Base-by-base conservation (phyloP, 2,888 invertebrate genomes). In the Dascillus cervinus region DNA sequence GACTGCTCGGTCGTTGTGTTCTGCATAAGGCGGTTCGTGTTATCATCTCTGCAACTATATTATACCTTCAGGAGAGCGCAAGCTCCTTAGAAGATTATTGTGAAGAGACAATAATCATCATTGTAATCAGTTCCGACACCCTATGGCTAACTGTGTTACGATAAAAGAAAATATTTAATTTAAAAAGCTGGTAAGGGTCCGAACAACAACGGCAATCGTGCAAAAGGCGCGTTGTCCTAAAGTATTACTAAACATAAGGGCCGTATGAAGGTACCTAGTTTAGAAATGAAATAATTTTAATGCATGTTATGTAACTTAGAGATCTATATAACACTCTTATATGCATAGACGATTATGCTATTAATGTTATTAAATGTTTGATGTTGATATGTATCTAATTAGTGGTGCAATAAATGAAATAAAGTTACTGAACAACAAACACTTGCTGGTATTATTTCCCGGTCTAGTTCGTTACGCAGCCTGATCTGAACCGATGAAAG, bases 131-230 rank as follows among this genome's bases (percentile, higher is more conserved):
- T 52, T 53, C 52, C 47, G 55, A n/a, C n/a, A n/a, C n/a, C n/a
- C n/a, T n/a, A n/a, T n/a, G n/a, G n/a, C n/a, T n/a, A n/a, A n/a
- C n/a, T n/a, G n/a, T n/a, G n/a, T n/a, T n/a, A n/a, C n/a, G n/a
- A n/a, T n/a, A n/a, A n/a, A n/a, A n/a, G n/a, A 38, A 47, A 34
- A 34, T 32, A 30, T 28, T 39, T 55, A 52, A 39, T 49, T 56
- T 53, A 41, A 47, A 55, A 64, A 64, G 66, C 66, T 66, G 66
- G 66, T 66, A 63, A 65, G 66, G 66, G 65, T 65, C 66, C 65
- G 65, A 66, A 65, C 60, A 61, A 63, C 60, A 60, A 51, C 42
- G 47, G 45, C 49, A 47, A 47, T 46, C 50, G 51, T 49, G 50
- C 37, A 32, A 34, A 39, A 24, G 33, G 36, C 39, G 42, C 34